Base-by-base conservation (phyloP, 2,113 vertebrate genomes). In the Progne subis region DNA sequence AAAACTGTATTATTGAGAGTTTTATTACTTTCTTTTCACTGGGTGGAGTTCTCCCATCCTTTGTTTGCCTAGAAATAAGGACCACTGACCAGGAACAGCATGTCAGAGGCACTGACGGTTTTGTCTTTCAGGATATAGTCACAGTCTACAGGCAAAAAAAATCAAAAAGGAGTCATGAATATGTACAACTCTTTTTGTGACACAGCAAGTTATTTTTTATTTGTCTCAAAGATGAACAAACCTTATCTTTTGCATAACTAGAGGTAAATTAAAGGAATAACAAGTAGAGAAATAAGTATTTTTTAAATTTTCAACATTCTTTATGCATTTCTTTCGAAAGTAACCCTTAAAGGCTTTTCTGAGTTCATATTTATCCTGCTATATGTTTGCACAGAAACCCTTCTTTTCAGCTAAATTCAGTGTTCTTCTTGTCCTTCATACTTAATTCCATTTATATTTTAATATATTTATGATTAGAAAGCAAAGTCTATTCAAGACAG, bases 61-160 rank as follows among this genome's bases (percentile, higher is more conserved):
- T 79, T 72, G 12, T 72, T 72, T 84, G 26, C 55, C 15, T 43
- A 59, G 28, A 71, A 77, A 20, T 46, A 43, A 49, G 43, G 19
- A 59, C 9, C 21, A 56, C 14, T 1, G 3, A 43, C 11, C 0
- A 1, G 31, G 57, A 46, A 14, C 4, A 50, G 16, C 4, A 4
- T 18, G 9, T 43, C 52, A 90, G 44, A 24, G 34, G 4, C 44
- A 78, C 46, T 26, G 24, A 74, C 12, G 13, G 5, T 23, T 87
- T 84, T 74, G 29, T 3, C 28, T 68, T 26, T 84, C 64, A 78
- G 50, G 89, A 89, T 37, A 25, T 31, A 43, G 19, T 63, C 46
- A 12, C 10, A 32, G 4, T 20, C 25, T 82, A 16, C 17, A 32
- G 39, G 26, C 9, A 55, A 24, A 84, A 32, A 83, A 71, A 31